These are phyloP conservation scores for Anniella stebbinsi DNA, from an alignment of 2,797 vertebrate species.

Conservation along the genomic window DNA sequence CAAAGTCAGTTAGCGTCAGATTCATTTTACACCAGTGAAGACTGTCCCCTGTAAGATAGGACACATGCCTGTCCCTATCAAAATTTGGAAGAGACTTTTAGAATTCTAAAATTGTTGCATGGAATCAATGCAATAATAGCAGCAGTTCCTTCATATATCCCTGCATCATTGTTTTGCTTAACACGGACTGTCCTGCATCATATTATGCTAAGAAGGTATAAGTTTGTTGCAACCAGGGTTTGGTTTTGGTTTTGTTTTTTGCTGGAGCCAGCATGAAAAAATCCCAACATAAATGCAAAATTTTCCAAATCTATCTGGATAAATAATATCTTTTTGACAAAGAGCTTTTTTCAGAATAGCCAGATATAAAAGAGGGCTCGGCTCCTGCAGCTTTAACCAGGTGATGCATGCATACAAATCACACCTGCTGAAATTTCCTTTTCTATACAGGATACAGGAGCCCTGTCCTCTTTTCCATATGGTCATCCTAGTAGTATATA, in stretches of 20 bases:
- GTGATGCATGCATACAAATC: too few relatives aligned
- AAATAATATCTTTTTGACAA: slow-evolving; percentile 22
- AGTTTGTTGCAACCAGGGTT: neutral
- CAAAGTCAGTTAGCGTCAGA: too few relatives aligned
- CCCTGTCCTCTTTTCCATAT: too few relatives aligned
- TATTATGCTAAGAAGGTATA: too few relatives aligned
- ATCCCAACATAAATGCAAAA: neutral
- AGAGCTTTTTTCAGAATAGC: slow-evolving; percentile 18
- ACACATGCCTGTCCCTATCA: neutral
- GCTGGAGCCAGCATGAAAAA: neutral
- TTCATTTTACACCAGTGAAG: too few relatives aligned
- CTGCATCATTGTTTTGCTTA: neutral
- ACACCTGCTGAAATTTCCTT: too few relatives aligned
- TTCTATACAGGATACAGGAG: too few relatives aligned
- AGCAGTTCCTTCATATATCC: neutral
- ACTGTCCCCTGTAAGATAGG: too few relatives aligned
- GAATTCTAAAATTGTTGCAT: neutral
- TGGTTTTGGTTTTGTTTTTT: neutral
- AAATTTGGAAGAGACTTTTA: neutral
- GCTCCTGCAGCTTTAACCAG: too few relatives aligned
- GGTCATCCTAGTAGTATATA: too few relatives aligned
- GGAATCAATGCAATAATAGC: too few relatives aligned
- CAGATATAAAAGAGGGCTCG: too few relatives aligned
- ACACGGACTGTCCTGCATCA: neutral
- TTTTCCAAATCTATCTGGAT: neutral